Conservation (phyloP, 2,888 invertebrate species). For the Sinhomidia bicolor region DNA sequence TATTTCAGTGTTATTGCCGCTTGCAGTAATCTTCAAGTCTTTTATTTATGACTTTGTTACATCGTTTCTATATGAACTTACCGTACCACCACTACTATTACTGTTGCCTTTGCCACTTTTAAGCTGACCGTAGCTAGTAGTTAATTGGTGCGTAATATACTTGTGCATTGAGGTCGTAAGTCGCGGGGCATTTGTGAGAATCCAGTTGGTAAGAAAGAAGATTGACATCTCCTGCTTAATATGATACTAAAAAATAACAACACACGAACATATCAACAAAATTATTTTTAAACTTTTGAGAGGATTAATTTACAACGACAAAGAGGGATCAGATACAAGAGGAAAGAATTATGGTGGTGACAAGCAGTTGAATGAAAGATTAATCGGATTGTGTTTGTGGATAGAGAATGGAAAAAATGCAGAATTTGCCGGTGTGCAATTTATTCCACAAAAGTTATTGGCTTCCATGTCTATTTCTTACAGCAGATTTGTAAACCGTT, state of each 20-base stretch:
- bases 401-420: not conserved
- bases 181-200: slow-evolving; percentile 89
- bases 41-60: too few species aligned
- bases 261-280: not conserved
- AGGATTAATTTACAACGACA: not conserved
- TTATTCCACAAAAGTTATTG: not conserved
- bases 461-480: slow-evolving; percentile 80
- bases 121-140: slow-evolving; percentile 83
- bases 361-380: not conserved
- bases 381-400: not conserved
- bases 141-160: slow-evolving; percentile 85
- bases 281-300: slow-evolving; percentile 26
- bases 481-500: slow-evolving; percentile 89
- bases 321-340: not conserved
- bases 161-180: slow-evolving; percentile 90
- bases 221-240: slow-evolving; percentile 88
- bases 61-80: too few species aligned
- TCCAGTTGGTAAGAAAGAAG: slow-evolving; percentile 91
- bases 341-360: not conserved
- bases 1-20: too few species aligned
- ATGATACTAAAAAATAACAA: slow-evolving; percentile 85
- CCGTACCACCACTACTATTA: not conserved
- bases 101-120: slow-evolving; percentile 34
- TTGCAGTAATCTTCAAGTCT: too few species aligned
- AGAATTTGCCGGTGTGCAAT: not conserved